Evolutionary conservation across 2,888 invertebrate species (phyloP).

Genomic region (Amiota mariae): DNA sequence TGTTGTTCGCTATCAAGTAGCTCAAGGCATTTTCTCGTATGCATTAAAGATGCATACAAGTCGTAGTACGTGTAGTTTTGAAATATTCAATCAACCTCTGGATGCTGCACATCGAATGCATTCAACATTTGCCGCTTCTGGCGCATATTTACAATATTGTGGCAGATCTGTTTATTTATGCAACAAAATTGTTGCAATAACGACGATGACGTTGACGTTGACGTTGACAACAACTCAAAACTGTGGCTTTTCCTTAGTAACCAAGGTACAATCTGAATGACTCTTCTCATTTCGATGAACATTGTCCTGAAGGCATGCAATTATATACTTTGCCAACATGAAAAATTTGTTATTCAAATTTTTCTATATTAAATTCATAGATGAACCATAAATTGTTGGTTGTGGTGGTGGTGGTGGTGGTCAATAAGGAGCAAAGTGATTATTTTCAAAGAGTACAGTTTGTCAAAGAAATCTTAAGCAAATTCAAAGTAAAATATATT

Average conservation of each 20-base stretch:
- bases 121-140: not conserved
- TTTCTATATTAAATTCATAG: constrained; percentile 58
- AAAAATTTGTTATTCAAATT: constrained; percentile 64
- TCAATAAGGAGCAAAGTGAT: constrained; percentile 44
- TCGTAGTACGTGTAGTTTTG: too few relatives aligned
- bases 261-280: constrained; percentile 30
- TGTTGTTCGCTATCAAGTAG: constrained; percentile 10
- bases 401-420: too few relatives aligned
- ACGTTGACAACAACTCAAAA: constrained; percentile 2
- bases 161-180: constrained; percentile 29
- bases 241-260: constrained; percentile 36
- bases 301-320: constrained; percentile 61
- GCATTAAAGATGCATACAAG: constrained; percentile 29
- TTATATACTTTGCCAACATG: constrained; percentile 48
- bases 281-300: constrained; percentile 11
- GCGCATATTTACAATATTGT: constrained; percentile 42
- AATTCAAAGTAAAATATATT: too few relatives aligned
- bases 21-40: constrained; percentile 12
- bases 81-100: constrained; percentile 64
- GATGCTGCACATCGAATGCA: constrained; percentile 19
- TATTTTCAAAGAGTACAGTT: too few relatives aligned
- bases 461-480: too few relatives aligned
- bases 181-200: not conserved
- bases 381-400: not conserved
- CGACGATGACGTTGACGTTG: too few relatives aligned